Evolutionary conservation across 1,140 invertebrate species (phyloP), one percentile per base, ranked within the genome.

Genomic region (Nasonia longicornis): DNA sequence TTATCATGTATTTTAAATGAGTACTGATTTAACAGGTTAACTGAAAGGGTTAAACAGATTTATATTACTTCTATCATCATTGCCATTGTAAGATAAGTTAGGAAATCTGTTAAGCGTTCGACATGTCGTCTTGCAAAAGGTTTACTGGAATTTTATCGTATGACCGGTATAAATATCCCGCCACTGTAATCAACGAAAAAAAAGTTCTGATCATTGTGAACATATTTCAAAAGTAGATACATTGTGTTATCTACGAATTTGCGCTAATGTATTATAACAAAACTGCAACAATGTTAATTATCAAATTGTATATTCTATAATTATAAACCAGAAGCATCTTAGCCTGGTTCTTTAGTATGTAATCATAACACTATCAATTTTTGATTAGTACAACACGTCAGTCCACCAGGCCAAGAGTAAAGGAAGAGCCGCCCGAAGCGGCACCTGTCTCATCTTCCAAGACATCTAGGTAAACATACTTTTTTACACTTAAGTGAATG

Each of bases 311-410:
- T 64, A 81, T 81, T 77, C 2, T 35, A 71, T 16, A 48, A 42
- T 69, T 77, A 70, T 76, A 77, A 1, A 66, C 80, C 74, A 82
- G 73, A 82, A 76, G 73, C 81, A 76, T 75, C 77, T 79, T 71
- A 79, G 77, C 81, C 72, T 78, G 70, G 75, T 78, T 31, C 31
- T 67, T 79, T 83, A 84, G 79, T 84, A 86, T 85, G 74, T 84
- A 85, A 86, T 89, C 87, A 90, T 88, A 91, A 91, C 87, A 87
- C 87, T 92, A 83, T 92, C 88, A 83, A 92, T 92, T 89, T 93
- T 93, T 89, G 90, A 93, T 82, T 93, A 92, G 89, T 94, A 94
- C 87, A 90, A 93, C 86, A 93, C 94, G 90, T 92, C 92, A 86
- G 90, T 93, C 83, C 89, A 92, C 79, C 91, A 93, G 86, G 92